A percentile compares a stretch with the other conserved stretches of the same genome.
phyloP scores from a whole-genome alignment of 2,888 invertebrate genomes.

The Sminthurides aquaticus region DNA sequence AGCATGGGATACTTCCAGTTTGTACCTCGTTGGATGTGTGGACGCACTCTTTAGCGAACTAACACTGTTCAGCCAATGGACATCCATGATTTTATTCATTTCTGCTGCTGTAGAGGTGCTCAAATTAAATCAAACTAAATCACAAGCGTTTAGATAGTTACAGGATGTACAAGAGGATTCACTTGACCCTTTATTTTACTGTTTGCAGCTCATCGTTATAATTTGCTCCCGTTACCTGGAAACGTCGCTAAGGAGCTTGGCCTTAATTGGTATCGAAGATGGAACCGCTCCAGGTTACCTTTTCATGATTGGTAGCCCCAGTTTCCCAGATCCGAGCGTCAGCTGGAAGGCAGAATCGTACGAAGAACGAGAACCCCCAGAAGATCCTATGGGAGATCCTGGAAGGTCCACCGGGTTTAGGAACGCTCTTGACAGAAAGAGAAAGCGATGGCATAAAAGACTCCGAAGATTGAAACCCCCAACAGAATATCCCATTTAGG shows the following conservation, averaged over 20 bases:
- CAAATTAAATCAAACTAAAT: background rate
- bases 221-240: slow-evolving; percentile 14
- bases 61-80: background rate
- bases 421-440: too few relatives aligned
- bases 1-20: slow-evolving; percentile 10
- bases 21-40: slow-evolving; percentile 12
- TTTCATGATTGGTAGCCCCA: background rate
- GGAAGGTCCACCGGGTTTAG: too few relatives aligned
- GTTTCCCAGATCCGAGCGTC: too few relatives aligned
- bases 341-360: too few relatives aligned
- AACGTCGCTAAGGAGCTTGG: slow-evolving; percentile 6
- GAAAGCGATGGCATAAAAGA: too few relatives aligned
- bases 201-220: slow-evolving; percentile 6
- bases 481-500: too few relatives aligned
- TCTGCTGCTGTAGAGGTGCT: background rate
- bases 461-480: too few relatives aligned
- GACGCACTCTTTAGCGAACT: background rate
- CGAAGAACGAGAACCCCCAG: too few relatives aligned
- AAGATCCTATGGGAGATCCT: too few relatives aligned
- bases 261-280: slow-evolving; percentile 12
- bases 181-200: too few relatives aligned
- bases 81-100: background rate
- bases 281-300: slow-evolving; percentile 13
- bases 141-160: background rate
- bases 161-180: background rate